These are phyloP conservation scores for Eurystomus glaucurus DNA, from an alignment of 2,797 vertebrate genomes.

Conservation along the genomic window DNA sequence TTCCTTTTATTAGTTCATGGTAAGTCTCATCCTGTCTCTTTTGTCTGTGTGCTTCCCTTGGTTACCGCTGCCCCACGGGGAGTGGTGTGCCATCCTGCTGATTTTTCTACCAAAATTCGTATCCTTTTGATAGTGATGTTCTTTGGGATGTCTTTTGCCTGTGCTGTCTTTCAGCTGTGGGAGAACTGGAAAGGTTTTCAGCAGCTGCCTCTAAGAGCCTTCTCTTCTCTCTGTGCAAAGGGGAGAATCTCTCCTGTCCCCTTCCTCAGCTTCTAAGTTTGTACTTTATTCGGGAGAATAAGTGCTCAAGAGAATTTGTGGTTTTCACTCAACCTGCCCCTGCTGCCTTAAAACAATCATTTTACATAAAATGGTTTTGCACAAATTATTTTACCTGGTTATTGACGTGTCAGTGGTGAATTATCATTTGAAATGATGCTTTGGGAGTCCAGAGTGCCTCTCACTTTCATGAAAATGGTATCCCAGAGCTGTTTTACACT, in stretches of 20 bases:
- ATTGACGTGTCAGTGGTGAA: background rate
- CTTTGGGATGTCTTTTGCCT: background rate
- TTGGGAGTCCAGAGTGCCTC: background rate
- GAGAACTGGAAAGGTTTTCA: background rate
- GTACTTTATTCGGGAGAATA: background rate
- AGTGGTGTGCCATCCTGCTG: background rate
- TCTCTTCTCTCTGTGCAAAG: background rate
- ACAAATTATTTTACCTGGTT: background rate
- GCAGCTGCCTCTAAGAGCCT: background rate
- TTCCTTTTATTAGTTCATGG: background rate
- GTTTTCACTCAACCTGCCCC: background rate
- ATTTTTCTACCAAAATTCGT: background rate
- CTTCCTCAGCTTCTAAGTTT: background rate
- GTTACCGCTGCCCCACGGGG: rapidly evolving
- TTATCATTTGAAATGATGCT: background rate
- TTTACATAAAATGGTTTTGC: background rate
- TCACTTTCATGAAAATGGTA: background rate
- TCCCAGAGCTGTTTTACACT: background rate
- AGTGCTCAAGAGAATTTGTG: rapidly evolving
- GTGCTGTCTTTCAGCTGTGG: rapidly evolving
- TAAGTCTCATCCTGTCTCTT: background rate
- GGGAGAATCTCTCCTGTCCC: background rate
- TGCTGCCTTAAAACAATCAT: background rate
- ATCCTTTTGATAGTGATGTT: background rate
- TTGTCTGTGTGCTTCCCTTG: background rate